A percentile compares a stretch with the other conserved stretches of the same genome.
These are phyloP conservation scores for Tetrax tetrax DNA, from an alignment of 2,113 vertebrate species.

Conservation along the genomic window DNA sequence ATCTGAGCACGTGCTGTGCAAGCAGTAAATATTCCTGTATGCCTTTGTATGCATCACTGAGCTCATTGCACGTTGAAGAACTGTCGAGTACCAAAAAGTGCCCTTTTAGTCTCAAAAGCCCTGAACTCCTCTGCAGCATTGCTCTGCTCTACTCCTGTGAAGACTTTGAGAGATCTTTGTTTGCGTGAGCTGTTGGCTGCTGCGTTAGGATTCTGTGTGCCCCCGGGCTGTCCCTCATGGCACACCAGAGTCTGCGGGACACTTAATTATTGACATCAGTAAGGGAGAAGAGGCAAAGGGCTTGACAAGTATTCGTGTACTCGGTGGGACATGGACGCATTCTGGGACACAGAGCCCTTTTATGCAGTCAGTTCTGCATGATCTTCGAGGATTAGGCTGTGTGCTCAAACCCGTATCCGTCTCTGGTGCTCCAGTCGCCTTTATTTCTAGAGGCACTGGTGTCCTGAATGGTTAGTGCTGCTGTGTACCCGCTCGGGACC, in stretches of 20 bases:
- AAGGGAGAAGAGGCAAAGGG: not conserved
- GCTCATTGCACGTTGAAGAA: not conserved
- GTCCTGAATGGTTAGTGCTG: not conserved
- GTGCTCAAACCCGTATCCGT: not conserved
- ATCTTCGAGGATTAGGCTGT: not conserved
- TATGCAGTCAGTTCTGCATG: not conserved
- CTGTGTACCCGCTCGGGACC: not conserved
- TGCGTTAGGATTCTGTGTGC: not conserved
- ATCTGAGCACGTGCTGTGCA: fast-evolving
- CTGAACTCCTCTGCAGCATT: not conserved
- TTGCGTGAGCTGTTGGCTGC: not conserved
- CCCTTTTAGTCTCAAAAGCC: not conserved
- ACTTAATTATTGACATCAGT: not conserved
- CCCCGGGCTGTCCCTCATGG: fast-evolving
- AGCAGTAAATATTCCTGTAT: not conserved
- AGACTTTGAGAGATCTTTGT: not conserved
- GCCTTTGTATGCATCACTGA: fast-evolving
- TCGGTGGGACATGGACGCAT: not conserved
- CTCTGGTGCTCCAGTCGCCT: not conserved
- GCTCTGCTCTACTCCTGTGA: not conserved
- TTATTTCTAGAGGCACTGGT: not conserved
- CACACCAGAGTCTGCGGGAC: not conserved
- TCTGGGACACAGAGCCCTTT: conserved; percentile 11
- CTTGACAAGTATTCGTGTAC: not conserved
- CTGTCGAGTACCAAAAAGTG: not conserved